Evolutionary conservation across 2,113 vertebrate species (phyloP).

Genomic region (Hystrix cristata): DNA sequence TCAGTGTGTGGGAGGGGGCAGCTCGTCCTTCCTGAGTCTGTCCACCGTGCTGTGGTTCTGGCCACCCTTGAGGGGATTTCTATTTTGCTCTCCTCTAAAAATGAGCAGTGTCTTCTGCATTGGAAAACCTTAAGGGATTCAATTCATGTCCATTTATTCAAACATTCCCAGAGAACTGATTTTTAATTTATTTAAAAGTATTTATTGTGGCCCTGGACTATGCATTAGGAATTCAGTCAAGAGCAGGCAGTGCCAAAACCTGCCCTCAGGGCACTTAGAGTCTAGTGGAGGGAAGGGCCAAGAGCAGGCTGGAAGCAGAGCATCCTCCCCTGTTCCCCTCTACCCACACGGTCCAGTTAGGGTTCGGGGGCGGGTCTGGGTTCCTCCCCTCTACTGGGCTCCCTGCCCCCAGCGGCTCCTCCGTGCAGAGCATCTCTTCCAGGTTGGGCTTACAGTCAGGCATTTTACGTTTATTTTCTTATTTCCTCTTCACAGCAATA

Average conservation of each 20-base stretch:
- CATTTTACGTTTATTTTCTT: not conserved
- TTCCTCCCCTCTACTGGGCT: too few species aligned
- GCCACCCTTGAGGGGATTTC: not conserved
- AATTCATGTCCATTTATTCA: not conserved
- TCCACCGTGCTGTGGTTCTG: not conserved
- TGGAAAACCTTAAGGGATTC: not conserved
- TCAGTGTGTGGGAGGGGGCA: not conserved
- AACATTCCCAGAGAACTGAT: not conserved
- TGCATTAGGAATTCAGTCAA: not conserved
- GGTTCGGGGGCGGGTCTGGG: too few species aligned
- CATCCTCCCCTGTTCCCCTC: fast-evolving
- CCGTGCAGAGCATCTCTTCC: not conserved
- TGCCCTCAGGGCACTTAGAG: not conserved
- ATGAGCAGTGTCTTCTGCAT: not conserved
- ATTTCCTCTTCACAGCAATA: not conserved
- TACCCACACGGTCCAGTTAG: not conserved
- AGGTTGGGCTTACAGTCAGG: fast-evolving
- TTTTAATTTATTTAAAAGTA: slow-evolving; percentile 18
- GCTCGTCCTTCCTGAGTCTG: not conserved
- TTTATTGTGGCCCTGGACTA: not conserved
- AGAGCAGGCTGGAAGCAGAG: not conserved
- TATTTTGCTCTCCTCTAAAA: not conserved
- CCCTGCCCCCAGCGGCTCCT: too few species aligned
- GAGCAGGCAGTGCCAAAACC: not conserved
- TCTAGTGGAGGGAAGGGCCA: not conserved